Conservation (phyloP, 2,113 vertebrate genomes). For the Corvus cornix region DNA sequence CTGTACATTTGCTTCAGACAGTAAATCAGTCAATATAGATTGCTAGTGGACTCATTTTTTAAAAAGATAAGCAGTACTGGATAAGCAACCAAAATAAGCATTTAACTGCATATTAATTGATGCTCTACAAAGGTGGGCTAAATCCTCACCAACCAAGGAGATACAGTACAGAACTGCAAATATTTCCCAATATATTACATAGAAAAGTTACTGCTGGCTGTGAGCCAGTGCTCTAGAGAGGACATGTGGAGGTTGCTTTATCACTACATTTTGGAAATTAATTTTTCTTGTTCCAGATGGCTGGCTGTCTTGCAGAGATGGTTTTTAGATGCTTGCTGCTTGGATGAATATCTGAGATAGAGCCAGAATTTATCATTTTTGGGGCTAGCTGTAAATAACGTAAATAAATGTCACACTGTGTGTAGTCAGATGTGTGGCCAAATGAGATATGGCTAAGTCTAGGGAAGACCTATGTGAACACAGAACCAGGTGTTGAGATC, state of each 20-base stretch:
- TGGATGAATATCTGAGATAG: neutral
- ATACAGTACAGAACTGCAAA: neutral
- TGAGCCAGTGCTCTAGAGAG: neutral
- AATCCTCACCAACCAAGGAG: neutral
- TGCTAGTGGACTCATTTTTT: neutral
- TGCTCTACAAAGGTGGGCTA: neutral
- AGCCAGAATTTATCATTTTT: neutral
- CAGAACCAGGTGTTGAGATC: neutral
- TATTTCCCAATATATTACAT: neutral
- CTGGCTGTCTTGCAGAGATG: neutral
- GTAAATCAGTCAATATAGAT: neutral
- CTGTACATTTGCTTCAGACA: neutral
- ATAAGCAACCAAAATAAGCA: neutral
- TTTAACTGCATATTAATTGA: neutral
- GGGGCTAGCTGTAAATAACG: neutral
- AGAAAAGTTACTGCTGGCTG: neutral
- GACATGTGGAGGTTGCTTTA: neutral
- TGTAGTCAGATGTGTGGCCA: neutral
- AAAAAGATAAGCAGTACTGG: neutral
- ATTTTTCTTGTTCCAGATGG: neutral
- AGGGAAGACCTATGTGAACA: neutral
- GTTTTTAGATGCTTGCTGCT: neutral
- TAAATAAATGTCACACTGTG: neutral
- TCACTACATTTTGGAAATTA: neutral
- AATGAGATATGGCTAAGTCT: neutral